Percentiles rank a stretch among this genome's conserved stretches.
Conservation (phyloP, 2,797 vertebrate species). For the Dallia pectoralis region DNA sequence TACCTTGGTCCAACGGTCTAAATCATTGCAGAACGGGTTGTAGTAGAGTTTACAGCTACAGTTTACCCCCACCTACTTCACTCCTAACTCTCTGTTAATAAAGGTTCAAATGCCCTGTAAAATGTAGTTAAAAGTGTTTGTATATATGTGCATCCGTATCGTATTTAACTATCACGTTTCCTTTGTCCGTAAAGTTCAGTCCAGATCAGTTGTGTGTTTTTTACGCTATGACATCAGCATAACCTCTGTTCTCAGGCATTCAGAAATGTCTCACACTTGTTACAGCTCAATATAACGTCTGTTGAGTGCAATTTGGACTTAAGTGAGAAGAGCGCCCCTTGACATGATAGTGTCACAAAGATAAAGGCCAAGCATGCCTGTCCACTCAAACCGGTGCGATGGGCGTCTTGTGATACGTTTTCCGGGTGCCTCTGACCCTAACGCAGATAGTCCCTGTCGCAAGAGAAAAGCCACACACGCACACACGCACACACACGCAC, state of each 20-base stretch:
- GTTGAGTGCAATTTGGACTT: background rate
- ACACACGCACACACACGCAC: conserved; percentile 9
- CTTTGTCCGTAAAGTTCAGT: too few relatives aligned
- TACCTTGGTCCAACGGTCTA: too few relatives aligned
- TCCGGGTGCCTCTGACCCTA: conserved; percentile 14
- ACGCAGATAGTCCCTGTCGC: conserved; percentile 31
- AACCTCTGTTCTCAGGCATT: background rate
- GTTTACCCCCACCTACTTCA: too few relatives aligned
- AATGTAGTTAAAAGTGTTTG: too few relatives aligned
- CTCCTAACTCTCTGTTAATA: too few relatives aligned
- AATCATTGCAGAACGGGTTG: too few relatives aligned
- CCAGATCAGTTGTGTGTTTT: background rate
- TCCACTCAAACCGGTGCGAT: conserved; percentile 7
- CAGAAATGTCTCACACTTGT: background rate
- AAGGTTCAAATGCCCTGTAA: too few relatives aligned
- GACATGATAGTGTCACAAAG: conserved; percentile 1
- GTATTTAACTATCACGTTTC: too few relatives aligned
- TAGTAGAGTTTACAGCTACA: too few relatives aligned
- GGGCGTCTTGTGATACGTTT: conserved; percentile 27
- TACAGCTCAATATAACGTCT: background rate
- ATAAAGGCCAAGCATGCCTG: conserved; percentile 22
- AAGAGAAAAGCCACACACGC: conserved; percentile 39
- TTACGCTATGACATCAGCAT: background rate
- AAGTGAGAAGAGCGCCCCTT: background rate
- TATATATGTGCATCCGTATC: too few relatives aligned